phyloP scores from a whole-genome alignment of 1,140 invertebrate genomes.

The Nasonia giraulti region DNA sequence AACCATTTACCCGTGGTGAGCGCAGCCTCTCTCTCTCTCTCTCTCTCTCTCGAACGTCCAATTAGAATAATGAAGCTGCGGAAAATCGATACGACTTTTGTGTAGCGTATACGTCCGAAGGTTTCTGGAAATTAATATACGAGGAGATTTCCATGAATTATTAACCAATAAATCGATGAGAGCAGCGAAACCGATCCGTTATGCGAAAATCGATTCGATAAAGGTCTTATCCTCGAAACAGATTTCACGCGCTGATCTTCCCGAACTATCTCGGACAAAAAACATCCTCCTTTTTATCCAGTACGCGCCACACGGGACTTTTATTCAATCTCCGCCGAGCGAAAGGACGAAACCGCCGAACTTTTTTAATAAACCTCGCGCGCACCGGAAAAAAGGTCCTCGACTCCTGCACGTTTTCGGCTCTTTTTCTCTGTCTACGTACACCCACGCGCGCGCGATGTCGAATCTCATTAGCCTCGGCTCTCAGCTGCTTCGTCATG shows the following conservation, averaged over 20 bases:
- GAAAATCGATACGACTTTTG: background rate
- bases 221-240: too few species aligned
- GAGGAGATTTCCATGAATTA: too few species aligned
- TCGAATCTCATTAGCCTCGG: background rate
- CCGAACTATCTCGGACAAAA: background rate
- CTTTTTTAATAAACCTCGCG: constrained; percentile 27
- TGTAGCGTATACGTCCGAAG: background rate
- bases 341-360: background rate
- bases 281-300: background rate
- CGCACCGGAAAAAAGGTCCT: background rate
- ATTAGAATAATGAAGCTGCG: constrained; percentile 2
- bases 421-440: background rate
- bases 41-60: background rate
- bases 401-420: background rate
- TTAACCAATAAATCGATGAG: too few species aligned
- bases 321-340: background rate
- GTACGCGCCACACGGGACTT: background rate
- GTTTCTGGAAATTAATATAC: too few species aligned
- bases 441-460: background rate
- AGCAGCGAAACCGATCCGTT: too few species aligned
- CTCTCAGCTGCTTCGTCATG: background rate
- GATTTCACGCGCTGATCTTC: too few species aligned
- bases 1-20: background rate
- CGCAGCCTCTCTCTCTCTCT: background rate
- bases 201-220: too few species aligned